A percentile compares a stretch with the other conserved stretches of the same genome.
phyloP scores from a whole-genome alignment of 1,140 invertebrate species.

The Aphidius gifuensis region DNA sequence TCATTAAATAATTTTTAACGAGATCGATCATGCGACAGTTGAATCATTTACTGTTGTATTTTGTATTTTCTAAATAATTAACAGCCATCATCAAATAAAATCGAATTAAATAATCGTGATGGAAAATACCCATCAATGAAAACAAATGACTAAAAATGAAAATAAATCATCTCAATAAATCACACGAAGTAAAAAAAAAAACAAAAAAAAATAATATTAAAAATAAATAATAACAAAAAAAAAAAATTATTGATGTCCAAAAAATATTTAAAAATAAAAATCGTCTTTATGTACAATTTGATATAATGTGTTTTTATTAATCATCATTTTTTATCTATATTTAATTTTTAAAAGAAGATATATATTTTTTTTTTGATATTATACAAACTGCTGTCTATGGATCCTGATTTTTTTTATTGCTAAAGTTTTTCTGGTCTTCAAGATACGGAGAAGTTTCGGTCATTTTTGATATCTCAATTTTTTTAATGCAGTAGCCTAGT shows the following conservation, averaged over 20 bases:
- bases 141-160: too few species aligned
- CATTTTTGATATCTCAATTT: too few species aligned
- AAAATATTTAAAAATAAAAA: slow-evolving; percentile 53
- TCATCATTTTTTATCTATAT: background rate
- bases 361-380: background rate
- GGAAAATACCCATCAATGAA: too few species aligned
- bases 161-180: too few species aligned
- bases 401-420: background rate
- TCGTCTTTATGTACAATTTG: slow-evolving; percentile 53
- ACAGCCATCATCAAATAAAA: too few species aligned
- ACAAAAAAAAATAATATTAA: slow-evolving; percentile 12
- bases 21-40: too few species aligned
- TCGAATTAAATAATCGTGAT: too few species aligned
- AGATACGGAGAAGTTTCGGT: too few species aligned
- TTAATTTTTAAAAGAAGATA: background rate
- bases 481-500: too few species aligned
- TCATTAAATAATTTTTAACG: too few species aligned
- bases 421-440: background rate
- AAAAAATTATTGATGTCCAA: slow-evolving; percentile 51
- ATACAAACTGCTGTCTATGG: background rate
- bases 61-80: too few species aligned
- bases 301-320: slow-evolving; percentile 23
- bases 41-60: too few species aligned
- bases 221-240: slow-evolving; percentile 18
- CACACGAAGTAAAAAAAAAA: background rate